phyloP scores from a whole-genome alignment of 2,113 vertebrate genomes.

The Bambusicola thoracicus region DNA sequence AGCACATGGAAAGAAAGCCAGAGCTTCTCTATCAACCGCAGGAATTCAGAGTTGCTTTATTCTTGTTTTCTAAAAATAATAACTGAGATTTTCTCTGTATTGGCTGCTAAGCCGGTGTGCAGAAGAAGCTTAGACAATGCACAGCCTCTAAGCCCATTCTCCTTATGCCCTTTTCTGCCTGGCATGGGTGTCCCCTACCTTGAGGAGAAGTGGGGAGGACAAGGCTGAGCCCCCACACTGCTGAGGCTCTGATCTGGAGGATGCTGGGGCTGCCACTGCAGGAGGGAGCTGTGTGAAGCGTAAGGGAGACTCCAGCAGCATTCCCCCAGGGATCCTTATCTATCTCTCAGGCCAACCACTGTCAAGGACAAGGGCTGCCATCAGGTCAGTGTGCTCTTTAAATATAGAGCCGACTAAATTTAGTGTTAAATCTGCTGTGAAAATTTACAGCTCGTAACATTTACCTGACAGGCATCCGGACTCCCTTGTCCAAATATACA shows the following conservation, averaged over 20 bases:
- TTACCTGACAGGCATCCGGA: conserved; percentile 45
- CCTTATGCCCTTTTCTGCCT: not conserved
- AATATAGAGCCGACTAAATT: conserved; percentile 25
- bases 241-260: no score
- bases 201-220: not conserved
- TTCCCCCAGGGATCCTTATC: not conserved
- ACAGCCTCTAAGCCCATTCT: not conserved
- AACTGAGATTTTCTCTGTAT: not conserved
- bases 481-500: conserved; percentile 8
- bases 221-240: not conserved
- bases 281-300: not conserved
- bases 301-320: not conserved
- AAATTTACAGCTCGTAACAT: conserved; percentile 23
- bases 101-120: not conserved
- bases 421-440: conserved; percentile 31
- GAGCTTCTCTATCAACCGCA: not conserved
- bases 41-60: not conserved
- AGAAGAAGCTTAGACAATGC: not conserved
- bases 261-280: not conserved
- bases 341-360: not conserved
- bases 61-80: not conserved
- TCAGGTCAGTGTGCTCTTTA: conserved; percentile 17
- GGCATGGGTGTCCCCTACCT: not conserved
- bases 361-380: not conserved
- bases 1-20: not conserved